Evolutionary conservation across 2,888 invertebrate species (phyloP).

Genomic region (Archaeoteleia sp.): DNA sequence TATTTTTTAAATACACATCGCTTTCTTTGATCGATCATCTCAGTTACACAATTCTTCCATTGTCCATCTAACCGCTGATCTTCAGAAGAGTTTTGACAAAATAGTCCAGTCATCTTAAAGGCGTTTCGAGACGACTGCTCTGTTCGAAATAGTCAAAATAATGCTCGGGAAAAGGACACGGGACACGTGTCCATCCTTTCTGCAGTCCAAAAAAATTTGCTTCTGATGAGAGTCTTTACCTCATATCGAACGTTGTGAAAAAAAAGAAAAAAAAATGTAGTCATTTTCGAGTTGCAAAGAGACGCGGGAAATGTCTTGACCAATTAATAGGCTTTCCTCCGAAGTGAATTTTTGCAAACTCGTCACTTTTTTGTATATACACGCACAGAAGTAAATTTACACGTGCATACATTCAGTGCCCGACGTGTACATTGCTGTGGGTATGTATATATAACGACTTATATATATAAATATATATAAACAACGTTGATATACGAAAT

Average conservation of each 20-base stretch:
- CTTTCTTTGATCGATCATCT: no score
- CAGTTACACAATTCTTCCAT: no score
- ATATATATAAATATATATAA: conserved; percentile 21
- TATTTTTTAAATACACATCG: conserved; percentile 48
- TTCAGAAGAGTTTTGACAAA: not conserved
- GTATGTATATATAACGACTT: conserved; percentile 58
- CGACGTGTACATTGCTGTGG: conserved; percentile 54
- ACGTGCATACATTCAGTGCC: conserved; percentile 44
- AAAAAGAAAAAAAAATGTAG: conserved; percentile 4
- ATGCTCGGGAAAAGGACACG: conserved; percentile 15
- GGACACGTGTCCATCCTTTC: no score
- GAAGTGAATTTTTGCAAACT: conserved; percentile 23
- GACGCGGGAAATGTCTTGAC: no score
- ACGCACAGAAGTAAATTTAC: conserved; percentile 50
- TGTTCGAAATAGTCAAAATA: conserved; percentile 44
- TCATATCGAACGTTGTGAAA: not conserved
- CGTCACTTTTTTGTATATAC: conserved; percentile 51
- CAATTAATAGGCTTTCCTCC: conserved; percentile 21
- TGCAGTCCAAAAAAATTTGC: conserved; percentile 13
- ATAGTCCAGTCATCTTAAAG: conserved; percentile 29
- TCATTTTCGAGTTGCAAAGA: not conserved
- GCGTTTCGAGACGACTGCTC: conserved; percentile 23
- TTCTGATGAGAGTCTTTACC: conserved; percentile 22
- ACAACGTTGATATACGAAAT: conserved; percentile 44
- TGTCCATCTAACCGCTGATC: no score